Conservation (phyloP, 2,113 vertebrate genomes). For the Rostratula benghalensis region DNA sequence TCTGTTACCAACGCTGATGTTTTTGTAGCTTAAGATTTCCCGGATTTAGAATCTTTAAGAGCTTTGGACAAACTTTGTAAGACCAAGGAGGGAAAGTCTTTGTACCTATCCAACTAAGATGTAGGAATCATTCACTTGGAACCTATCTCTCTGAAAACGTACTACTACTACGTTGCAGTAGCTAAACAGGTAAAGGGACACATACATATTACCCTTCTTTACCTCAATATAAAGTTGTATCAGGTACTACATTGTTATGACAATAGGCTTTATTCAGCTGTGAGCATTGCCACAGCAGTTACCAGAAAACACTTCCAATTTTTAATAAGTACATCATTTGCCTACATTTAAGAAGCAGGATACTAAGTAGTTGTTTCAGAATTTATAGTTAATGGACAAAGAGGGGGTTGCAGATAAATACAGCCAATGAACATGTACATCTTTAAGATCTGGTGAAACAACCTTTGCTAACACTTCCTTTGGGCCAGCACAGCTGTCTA, state of each 20-base stretch:
- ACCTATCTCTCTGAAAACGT: background rate
- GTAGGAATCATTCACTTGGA: background rate
- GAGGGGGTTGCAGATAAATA: background rate
- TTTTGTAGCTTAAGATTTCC: background rate
- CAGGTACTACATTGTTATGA: background rate
- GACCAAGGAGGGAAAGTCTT: background rate
- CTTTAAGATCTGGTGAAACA: background rate
- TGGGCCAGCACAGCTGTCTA: background rate
- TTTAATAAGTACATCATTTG: background rate
- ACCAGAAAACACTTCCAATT: background rate
- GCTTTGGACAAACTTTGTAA: background rate
- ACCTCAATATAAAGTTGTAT: background rate
- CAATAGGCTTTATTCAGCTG: background rate
- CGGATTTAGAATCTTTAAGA: background rate
- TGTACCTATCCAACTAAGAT: background rate
- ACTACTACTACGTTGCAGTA: background rate
- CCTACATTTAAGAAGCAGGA: background rate
- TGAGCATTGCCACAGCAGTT: background rate
- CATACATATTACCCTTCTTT: background rate
- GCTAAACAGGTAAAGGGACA: background rate
- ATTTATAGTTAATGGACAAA: background rate
- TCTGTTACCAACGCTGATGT: background rate
- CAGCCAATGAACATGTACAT: accelerated
- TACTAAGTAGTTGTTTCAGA: background rate
- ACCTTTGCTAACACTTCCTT: background rate